These are phyloP conservation scores for Entomobrya proxima DNA, from an alignment of 2,888 invertebrate genomes.

Conservation along the genomic window DNA sequence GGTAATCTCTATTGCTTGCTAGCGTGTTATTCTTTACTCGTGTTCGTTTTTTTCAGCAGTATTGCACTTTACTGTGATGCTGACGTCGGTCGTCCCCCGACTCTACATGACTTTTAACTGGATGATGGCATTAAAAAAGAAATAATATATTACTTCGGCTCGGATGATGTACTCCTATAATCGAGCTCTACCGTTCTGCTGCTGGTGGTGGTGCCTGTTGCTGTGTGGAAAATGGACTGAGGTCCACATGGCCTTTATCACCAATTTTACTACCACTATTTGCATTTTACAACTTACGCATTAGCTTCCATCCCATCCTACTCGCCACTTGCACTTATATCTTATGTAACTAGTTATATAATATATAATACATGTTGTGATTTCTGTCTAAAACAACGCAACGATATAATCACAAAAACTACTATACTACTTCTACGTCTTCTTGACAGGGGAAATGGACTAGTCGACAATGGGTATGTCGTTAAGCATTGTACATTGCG, in stretches of 20 bases:
- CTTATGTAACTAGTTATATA: constrained; percentile 49
- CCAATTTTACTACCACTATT: constrained; percentile 51
- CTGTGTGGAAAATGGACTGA: constrained; percentile 38
- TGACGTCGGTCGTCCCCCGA: not conserved
- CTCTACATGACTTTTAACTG: constrained; percentile 10
- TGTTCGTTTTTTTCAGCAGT: constrained; percentile 5
- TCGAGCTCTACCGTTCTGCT: not conserved
- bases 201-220: not conserved
- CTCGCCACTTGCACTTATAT: too few species aligned
- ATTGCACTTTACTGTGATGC: constrained; percentile 16
- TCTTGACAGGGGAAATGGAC: not conserved
- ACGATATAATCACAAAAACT: too few species aligned
- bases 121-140: constrained; percentile 9
- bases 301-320: constrained; percentile 12
- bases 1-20: not conserved
- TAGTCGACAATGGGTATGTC: not conserved
- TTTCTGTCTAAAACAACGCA: not conserved
- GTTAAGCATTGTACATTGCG: not conserved
- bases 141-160: not conserved
- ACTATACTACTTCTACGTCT: not conserved
- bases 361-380: constrained; percentile 7
- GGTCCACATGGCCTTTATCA: constrained; percentile 47
- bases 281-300: constrained; percentile 52
- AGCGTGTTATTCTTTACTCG: constrained; percentile 9
- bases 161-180: not conserved